Evolutionary conservation across 92 coral and sea anemone species (phyloP), one percentile per base, ranked within the genome.

Genomic region (Epizoanthus stellaris): DNA sequence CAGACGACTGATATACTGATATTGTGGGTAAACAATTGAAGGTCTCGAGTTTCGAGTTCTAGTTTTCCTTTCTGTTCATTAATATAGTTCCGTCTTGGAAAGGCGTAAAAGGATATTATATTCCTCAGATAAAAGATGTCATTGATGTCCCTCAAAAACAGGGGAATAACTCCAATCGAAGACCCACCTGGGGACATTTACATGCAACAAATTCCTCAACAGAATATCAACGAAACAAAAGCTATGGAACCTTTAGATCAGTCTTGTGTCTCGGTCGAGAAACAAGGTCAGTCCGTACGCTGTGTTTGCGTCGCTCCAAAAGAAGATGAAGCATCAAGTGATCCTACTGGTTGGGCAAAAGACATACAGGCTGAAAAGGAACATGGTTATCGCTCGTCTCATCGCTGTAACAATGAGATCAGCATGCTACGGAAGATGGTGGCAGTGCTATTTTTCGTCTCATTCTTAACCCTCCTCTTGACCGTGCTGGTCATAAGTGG

Each of bases 261-360:
- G 14, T 34, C 70, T 1, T 17, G 64, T 45, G 61, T 79, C 59
- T 61, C 71, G 8, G 52, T 62, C 45, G 43, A 70, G 47, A 63
- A 79, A 40, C 72, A 62, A 21, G 49, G 66, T 1, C 49, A 21
- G 66, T 62, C 66, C 19, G 43, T 79, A 20, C 83, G 83, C 45
- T 45, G 83, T 34, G 70, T 79, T 43, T 73, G 83, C 17, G 83
- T 79, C 20, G 60, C 83, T 4, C 83, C 83, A 11, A 79, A 1
- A 39, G 59, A 63, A 0, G n/a, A 38, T 43, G 82, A 30, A 15
- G 7, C 45, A 1, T n/a, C 60, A 57, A 59, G 62, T 36, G 49
- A 60, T 39, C 16, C 40, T 30, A 1, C 36, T 59, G 7, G 19
- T 60, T 58, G 54, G 53, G 62, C 49, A 57, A 63, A 20, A 6